phyloP scores from a whole-genome alignment of 2,888 invertebrate genomes.

The Volucella inanis region DNA sequence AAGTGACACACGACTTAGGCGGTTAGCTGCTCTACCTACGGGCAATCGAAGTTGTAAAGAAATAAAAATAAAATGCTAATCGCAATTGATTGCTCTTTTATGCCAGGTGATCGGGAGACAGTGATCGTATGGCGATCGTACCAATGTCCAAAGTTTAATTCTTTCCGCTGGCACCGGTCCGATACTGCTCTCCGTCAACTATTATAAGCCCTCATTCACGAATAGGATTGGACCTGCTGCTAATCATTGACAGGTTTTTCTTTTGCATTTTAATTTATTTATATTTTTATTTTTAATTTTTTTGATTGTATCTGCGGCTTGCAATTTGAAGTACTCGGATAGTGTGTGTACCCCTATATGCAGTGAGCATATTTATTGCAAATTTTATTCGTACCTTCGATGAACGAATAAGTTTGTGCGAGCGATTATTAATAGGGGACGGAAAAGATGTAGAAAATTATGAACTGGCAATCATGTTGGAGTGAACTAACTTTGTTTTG shows the following conservation, averaged over 20 bases:
- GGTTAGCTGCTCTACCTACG: slow-evolving; percentile 53
- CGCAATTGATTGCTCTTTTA: slow-evolving; percentile 73
- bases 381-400: slow-evolving; percentile 29
- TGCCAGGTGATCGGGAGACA: slow-evolving; percentile 68
- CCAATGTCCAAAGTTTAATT: slow-evolving; percentile 57
- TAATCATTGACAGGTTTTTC: slow-evolving; percentile 66
- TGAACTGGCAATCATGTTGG: slow-evolving; percentile 34
- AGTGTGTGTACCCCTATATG: slow-evolving; percentile 54
- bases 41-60: background rate
- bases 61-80: slow-evolving; percentile 57
- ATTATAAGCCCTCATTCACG: slow-evolving; percentile 52
- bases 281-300: background rate
- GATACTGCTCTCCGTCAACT: slow-evolving; percentile 16
- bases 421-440: background rate
- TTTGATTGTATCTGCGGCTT: slow-evolving; percentile 9
- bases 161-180: slow-evolving; percentile 21
- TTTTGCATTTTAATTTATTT: background rate
- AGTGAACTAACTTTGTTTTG: slow-evolving; percentile 48
- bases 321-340: slow-evolving; percentile 18
- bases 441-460: slow-evolving; percentile 16
- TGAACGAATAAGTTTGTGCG: slow-evolving; percentile 5
- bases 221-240: slow-evolving; percentile 62
- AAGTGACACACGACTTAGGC: slow-evolving; percentile 64
- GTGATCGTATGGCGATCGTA: slow-evolving; percentile 55
- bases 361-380: slow-evolving; percentile 67